These are phyloP conservation scores for human (Homo sapiens) DNA, from an alignment of 2,113 vertebrate genomes.

Conservation along the genomic window DNA sequence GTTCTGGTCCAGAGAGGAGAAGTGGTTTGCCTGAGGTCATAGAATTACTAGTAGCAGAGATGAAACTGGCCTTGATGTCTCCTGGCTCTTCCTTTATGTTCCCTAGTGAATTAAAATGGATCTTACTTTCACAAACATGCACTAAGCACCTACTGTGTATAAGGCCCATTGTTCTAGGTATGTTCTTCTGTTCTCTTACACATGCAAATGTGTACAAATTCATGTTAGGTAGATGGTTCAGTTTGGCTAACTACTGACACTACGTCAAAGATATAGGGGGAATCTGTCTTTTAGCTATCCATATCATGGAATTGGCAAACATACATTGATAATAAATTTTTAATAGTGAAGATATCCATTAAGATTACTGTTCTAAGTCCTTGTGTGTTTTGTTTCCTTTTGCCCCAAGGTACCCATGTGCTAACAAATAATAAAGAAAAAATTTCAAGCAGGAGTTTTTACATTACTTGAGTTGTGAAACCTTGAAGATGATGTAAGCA, in stretches of 20 bases:
- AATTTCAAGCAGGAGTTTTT: slow-evolving; percentile 37
- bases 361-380: neutral
- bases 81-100: neutral
- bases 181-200: neutral
- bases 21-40: slow-evolving; percentile 20
- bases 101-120: slow-evolving; percentile 17
- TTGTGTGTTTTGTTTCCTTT: slow-evolving; percentile 22
- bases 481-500: slow-evolving; percentile 18
- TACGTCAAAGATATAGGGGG: neutral
- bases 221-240: neutral
- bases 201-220: neutral
- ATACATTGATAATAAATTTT: neutral
- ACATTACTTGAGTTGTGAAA: slow-evolving; percentile 11
- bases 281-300: neutral
- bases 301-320: slow-evolving; percentile 2
- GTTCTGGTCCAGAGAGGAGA: slow-evolving; percentile 15
- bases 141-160: neutral
- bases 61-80: neutral
- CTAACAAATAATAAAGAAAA: slow-evolving; percentile 32
- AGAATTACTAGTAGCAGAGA: slow-evolving; percentile 24
- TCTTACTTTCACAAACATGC: neutral
- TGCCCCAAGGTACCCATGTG: neutral
- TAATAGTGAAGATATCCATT: neutral
- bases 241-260: neutral
- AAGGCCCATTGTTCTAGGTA: neutral